Evolutionary conservation across 2,113 vertebrate species (phyloP), one percentile per base, ranked within the genome.

Genomic region (Caloenas nicobarica): DNA sequence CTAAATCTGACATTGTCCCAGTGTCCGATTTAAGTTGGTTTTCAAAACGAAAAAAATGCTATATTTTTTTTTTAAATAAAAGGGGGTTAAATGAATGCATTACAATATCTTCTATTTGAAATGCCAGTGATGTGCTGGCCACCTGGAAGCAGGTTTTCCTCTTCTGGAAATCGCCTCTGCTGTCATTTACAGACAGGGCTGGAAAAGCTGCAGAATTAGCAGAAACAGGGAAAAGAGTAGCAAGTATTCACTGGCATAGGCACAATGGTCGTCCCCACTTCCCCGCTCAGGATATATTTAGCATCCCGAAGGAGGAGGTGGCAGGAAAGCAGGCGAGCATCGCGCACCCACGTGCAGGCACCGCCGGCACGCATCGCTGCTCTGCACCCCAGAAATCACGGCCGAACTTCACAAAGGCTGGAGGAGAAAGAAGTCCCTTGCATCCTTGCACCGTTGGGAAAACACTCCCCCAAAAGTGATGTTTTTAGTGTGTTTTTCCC

Each of bases 51-150:
- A 40, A 50, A 66, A 81, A 40, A 48, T 22, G 11, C 10, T 16
- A 6, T 24, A 64, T 44, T 42, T 76, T 71, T 64, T 23, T 51
- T 33, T 33, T n/a, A 4, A 58, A 21, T 2, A 4, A 38, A 38
- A 38, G 38, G 26, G 9, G 38, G 81, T 70, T 33, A 66, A 61
- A 73, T 9, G 10, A 60, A 48, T 0, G 4, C 21, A 11, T 29
- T 3, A 7, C 36, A 6, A 4, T 2, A 28, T 50, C 53, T 29
- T 26, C 53, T n/a, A 4, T 4, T 28, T 21, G 38, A 57, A 72
- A 48, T 2, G 0, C 18, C 34, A 86, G 70, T 0, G 4, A 77
- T 7, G 22, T 0, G 1, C 48, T 71, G 57, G 46, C 58, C 4
- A 1, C 40, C 29, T 1, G 1, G 51, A 21, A 54, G 62, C 21